Evolutionary conservation across 2,797 vertebrate genomes (phyloP), one percentile per base, ranked within the genome.

Genomic region (Acipenser transmontanus): DNA sequence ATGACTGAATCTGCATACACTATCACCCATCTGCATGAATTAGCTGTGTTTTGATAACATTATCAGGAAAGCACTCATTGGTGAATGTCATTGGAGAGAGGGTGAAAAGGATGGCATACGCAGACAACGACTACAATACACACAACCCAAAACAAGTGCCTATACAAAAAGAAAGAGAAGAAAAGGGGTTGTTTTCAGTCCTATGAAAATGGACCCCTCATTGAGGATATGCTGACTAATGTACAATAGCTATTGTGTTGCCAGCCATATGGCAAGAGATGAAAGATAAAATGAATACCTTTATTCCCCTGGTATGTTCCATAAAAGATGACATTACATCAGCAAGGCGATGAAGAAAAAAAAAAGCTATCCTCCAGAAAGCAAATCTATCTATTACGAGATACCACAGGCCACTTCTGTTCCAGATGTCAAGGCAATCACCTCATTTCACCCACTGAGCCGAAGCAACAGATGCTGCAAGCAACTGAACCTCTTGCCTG

Each of bases 181-280:
- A 34, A 4, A 34, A 34, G 4, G 34, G 34, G 34, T 34, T 34
- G 34, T 34, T 34, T 34, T 34, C 34, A 34, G 34, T 34, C 12
- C 13, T 63, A 59, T 68, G 68, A 67, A 67, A 67, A 52, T 62
- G n/a, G 0, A 67, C 8, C 50, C 49, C 14, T 60, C 48, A 9
- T 65, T 52, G 4, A 69, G 70, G 70, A 73, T 34, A 63, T 64
- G 70, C 63, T 75, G 59, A 70, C 50, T 47, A 69, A 48, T 64
- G 68, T 50, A 14, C 49, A 59, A 13, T 49, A 7, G 14, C 47
- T 50, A 47, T 62, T 66, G 34, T 8, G 50, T 47, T 17, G 13
- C 34, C 62, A 63, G 13, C 50, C 62, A 72, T 67, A 62, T 64
- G 70, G 49, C 34, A 60, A 49, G 61, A 17, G 63, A 72, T 69